phyloP scores from a whole-genome alignment of 2,113 vertebrate species.

The Tonatia bakeri region DNA sequence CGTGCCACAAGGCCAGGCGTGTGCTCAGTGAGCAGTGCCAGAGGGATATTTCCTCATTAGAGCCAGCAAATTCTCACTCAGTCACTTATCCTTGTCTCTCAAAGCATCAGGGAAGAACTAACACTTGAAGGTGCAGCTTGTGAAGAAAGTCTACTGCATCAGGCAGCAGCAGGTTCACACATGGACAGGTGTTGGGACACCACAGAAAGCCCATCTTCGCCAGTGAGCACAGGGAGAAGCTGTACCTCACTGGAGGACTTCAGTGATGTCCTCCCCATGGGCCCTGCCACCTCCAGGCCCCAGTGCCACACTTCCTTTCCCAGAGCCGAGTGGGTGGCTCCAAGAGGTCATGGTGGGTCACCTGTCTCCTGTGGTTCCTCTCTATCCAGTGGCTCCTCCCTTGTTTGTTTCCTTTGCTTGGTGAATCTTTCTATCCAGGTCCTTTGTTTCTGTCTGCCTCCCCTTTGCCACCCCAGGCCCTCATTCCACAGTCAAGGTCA shows the following conservation, averaged over 20 bases:
- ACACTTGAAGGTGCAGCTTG: constrained; percentile 97
- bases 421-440: constrained; percentile 71
- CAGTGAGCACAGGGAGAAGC: constrained; percentile 95
- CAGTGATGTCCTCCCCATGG: constrained; percentile 82
- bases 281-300: constrained; percentile 82
- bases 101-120: constrained; percentile 96
- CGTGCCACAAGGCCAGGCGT: neutral
- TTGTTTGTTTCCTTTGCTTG: constrained; percentile 61
- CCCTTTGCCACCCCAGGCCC: constrained; percentile 72
- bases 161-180: constrained; percentile 93
- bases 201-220: constrained; percentile 99
- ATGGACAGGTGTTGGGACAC: constrained; percentile 97
- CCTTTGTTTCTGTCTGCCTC: constrained; percentile 74
- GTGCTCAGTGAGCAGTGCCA: neutral
- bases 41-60: neutral
- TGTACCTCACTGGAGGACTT: constrained; percentile 95
- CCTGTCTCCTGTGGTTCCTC: constrained; percentile 70
- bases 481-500: constrained; percentile 75
- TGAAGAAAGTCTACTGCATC: constrained; percentile 93
- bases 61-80: constrained; percentile 79
- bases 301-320: constrained; percentile 81
- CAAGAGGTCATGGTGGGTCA: constrained; percentile 67
- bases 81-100: constrained; percentile 96
- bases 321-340: constrained; percentile 77
- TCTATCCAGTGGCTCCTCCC: constrained; percentile 70